phyloP scores from a whole-genome alignment of 2,113 vertebrate genomes.

The Pampusana beccarii region DNA sequence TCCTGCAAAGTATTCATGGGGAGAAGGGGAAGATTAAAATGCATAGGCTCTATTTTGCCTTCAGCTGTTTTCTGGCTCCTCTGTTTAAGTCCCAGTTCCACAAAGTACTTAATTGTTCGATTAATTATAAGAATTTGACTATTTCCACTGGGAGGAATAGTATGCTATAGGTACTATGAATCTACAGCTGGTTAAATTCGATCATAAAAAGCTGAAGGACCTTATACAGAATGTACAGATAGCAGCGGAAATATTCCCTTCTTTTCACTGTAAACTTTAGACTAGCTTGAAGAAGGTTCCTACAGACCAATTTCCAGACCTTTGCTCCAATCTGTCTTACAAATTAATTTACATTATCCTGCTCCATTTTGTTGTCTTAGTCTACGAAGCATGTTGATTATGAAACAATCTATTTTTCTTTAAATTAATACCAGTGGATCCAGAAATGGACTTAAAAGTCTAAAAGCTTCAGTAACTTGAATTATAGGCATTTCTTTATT shows the following conservation, averaged over 20 bases:
- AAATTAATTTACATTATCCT: background rate
- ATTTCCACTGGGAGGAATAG: background rate
- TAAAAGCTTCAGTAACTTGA: background rate
- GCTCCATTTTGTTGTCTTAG: background rate
- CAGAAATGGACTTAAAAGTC: background rate
- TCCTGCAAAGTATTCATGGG: background rate
- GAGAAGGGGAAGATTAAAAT: constrained; percentile 3
- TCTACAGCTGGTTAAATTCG: background rate
- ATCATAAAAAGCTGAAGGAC: background rate
- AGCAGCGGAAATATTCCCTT: background rate
- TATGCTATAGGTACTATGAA: background rate
- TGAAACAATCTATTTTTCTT: background rate
- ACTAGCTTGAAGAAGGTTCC: background rate
- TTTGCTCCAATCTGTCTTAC: background rate
- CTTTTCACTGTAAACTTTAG: background rate
- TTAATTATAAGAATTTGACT: constrained; percentile 22
- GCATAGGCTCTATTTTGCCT: background rate
- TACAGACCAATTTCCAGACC: background rate
- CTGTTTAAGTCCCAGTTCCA: background rate
- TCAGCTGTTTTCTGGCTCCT: background rate
- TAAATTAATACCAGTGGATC: background rate
- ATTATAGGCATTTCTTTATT: background rate
- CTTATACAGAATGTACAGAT: background rate
- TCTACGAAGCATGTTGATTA: background rate
- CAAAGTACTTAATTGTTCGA: constrained; percentile 16